Evolutionary conservation across 2,888 invertebrate genomes (phyloP).

Genomic region (Melangyna quadrimaculata): DNA sequence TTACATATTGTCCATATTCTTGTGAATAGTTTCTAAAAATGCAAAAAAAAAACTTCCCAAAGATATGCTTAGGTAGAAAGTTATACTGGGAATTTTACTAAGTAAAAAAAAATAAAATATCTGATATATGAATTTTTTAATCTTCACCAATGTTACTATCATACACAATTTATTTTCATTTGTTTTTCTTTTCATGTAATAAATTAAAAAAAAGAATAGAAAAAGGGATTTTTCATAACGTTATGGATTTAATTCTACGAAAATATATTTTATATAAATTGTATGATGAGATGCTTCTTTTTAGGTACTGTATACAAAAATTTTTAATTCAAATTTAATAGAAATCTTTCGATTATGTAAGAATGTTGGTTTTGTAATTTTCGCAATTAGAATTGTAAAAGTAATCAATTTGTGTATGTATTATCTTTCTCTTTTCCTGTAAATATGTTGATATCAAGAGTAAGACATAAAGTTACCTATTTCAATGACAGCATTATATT

Average conservation of each 20-base stretch:
- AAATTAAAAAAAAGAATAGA: not conserved
- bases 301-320: not conserved
- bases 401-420: not conserved
- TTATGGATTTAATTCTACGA: not conserved
- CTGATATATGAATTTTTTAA: not conserved
- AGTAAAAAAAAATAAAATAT: too few relatives aligned
- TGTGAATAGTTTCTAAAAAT: too few relatives aligned
- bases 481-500: not conserved
- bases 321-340: not conserved
- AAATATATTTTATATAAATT: not conserved
- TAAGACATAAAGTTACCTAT: not conserved
- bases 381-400: not conserved
- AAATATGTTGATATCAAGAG: not conserved
- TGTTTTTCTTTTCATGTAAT: constrained; percentile 3
- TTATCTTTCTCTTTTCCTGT: not conserved
- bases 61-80: too few relatives aligned
- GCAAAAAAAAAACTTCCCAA: too few relatives aligned
- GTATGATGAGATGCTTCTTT: not conserved
- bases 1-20: too few relatives aligned
- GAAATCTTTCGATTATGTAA: not conserved
- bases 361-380: not conserved
- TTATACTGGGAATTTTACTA: too few relatives aligned
- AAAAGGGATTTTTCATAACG: not conserved
- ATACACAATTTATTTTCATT: not conserved
- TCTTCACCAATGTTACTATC: not conserved